These are phyloP conservation scores for Ostrea denselamellosa DNA, from an alignment of 1,140 invertebrate genomes.

Conservation along the genomic window DNA sequence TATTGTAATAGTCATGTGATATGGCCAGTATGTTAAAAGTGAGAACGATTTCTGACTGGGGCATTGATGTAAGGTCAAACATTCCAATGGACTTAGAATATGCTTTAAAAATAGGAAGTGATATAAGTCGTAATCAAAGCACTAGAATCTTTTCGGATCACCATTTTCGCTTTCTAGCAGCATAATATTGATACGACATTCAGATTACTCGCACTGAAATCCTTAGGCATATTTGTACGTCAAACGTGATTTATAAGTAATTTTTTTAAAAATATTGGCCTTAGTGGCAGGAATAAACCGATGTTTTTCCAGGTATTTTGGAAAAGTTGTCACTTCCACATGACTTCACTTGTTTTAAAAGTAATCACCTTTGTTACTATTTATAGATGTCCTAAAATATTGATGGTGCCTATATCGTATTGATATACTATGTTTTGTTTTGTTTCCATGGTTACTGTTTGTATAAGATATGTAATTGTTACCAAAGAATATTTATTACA, in stretches of 20 bases:
- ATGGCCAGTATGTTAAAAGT: slow-evolving; percentile 20
- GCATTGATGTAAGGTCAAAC: slow-evolving; percentile 31
- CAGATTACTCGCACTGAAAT: slow-evolving; percentile 5
- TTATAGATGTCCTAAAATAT: slow-evolving; percentile 36
- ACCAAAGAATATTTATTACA: slow-evolving; percentile 40
- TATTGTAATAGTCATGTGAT: slow-evolving; percentile 38
- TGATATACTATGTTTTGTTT: slow-evolving; percentile 38
- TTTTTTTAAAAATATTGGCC: not conserved
- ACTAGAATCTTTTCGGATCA: slow-evolving; percentile 34
- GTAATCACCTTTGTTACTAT: slow-evolving; percentile 38
- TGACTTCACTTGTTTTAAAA: slow-evolving; percentile 37
- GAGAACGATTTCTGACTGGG: slow-evolving; percentile 25
- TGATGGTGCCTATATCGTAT: slow-evolving; percentile 37
- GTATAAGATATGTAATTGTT: slow-evolving; percentile 39
- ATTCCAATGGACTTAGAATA: slow-evolving; percentile 20
- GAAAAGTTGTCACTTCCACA: slow-evolving; percentile 36
- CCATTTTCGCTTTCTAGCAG: slow-evolving; percentile 12
- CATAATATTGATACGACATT: slow-evolving; percentile 2
- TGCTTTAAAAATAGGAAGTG: not conserved
- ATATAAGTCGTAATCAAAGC: slow-evolving; percentile 27
- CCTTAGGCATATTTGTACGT: slow-evolving; percentile 4
- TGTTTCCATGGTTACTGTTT: slow-evolving; percentile 36
- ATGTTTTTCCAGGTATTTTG: slow-evolving; percentile 11
- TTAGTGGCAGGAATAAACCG: not conserved
- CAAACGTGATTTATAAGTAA: not conserved